A percentile compares a stretch with the other conserved stretches of the same genome.
These are phyloP conservation scores for Antheraea yamamai DNA, from an alignment of 2,888 invertebrate genomes.

Conservation along the genomic window DNA sequence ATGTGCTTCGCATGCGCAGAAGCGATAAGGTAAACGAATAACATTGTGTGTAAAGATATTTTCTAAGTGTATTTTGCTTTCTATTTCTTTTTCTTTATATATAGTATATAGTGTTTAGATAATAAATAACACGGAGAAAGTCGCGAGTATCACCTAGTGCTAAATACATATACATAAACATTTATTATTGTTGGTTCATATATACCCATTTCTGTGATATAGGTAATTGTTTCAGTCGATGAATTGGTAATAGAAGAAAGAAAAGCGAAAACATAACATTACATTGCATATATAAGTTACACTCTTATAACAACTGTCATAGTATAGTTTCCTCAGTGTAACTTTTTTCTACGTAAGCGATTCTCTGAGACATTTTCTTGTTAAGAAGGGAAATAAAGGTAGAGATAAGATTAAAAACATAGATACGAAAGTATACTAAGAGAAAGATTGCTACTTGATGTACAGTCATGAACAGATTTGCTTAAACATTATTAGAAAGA, in stretches of 20 bases:
- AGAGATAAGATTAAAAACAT: conserved; percentile 1
- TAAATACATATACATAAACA: no score
- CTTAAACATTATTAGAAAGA: neutral
- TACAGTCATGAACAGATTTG: neutral
- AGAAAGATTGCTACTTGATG: neutral
- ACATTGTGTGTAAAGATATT: no score
- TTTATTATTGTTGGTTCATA: no score
- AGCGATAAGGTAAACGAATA: no score
- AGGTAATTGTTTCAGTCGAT: no score
- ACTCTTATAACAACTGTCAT: neutral
- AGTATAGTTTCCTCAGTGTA: neutral
- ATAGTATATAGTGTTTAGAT: no score
- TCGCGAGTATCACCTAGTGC: no score
- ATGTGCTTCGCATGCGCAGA: no score
- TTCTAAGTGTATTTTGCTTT: no score
- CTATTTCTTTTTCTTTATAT: no score
- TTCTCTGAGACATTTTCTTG: neutral
- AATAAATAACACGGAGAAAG: no score
- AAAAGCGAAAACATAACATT: neutral
- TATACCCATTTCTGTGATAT: no score
- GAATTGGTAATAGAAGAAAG: neutral
- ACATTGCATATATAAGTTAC: neutral
- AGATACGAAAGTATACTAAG: neutral
- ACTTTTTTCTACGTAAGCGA: neutral
- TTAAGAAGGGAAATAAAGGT: conserved; percentile 11